Evolutionary conservation across 2,113 vertebrate species (phyloP).

Genomic region (Cichladusa arquata): DNA sequence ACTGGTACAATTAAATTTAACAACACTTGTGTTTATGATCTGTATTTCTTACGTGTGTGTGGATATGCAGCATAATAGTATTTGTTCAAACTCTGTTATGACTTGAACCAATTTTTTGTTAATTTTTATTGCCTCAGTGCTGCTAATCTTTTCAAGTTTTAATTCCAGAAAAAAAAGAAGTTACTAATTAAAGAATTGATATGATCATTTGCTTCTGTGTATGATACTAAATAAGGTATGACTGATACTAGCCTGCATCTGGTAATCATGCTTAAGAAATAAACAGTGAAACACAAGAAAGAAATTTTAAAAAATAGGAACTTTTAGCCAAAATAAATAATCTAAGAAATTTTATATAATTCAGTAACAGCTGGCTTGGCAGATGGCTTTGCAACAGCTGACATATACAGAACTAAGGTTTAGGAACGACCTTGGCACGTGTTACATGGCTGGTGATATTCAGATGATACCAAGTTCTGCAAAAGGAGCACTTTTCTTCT

Average conservation of each 20-base stretch:
- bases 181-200: background rate
- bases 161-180: background rate
- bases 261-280: background rate
- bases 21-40: background rate
- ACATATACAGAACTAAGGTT: background rate
- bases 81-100: background rate
- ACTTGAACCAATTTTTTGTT: background rate
- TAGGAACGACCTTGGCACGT: background rate
- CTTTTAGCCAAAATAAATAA: background rate
- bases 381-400: constrained; percentile 40
- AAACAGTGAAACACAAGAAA: background rate
- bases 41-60: background rate
- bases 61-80: background rate
- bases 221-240: background rate
- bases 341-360: background rate
- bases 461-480: background rate
- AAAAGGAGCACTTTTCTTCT: background rate
- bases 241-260: background rate
- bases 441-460: background rate
- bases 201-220: background rate
- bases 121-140: background rate
- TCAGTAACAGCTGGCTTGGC: constrained; percentile 29
- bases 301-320: background rate
- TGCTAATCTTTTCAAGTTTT: background rate
- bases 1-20: background rate